Evolutionary conservation across 2,113 vertebrate species (phyloP).

Genomic region (Mustela nigripes): DNA sequence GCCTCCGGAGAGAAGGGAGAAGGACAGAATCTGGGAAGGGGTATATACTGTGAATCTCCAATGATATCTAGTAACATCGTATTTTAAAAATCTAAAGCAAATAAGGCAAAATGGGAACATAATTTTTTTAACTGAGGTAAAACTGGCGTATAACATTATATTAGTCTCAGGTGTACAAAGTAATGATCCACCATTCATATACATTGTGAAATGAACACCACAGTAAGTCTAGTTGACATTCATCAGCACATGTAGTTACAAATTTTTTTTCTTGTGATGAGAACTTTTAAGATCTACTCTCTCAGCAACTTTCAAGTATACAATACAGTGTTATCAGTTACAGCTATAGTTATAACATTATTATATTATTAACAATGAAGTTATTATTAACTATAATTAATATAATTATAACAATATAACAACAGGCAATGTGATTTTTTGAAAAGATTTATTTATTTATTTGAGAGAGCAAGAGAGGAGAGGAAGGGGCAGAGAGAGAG

Average conservation of each 20-base stretch:
- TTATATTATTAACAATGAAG: neutral
- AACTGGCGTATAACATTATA: neutral
- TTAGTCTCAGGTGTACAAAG: neutral
- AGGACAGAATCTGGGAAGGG: neutral
- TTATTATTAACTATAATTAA: neutral
- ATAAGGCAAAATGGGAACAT: neutral
- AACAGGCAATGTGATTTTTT: neutral
- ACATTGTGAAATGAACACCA: neutral
- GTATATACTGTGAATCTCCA: neutral
- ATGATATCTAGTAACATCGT: neutral
- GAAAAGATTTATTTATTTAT: neutral
- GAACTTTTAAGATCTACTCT: neutral
- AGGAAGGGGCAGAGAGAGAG: neutral
- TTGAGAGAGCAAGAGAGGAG: rapidly evolving
- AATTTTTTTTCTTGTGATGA: neutral
- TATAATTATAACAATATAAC: neutral
- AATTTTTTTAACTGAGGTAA: neutral
- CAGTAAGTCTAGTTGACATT: neutral
- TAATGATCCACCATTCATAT: neutral
- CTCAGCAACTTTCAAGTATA: neutral
- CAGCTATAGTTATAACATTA: neutral
- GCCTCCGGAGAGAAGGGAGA: neutral
- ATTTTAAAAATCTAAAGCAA: slow-evolving; percentile 24
- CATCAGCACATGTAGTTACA: neutral
- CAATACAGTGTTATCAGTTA: neutral